Evolutionary conservation across 2,797 vertebrate species (phyloP), one percentile per base, ranked within the genome.

Genomic region (Gadopsis bispinosus): DNA sequence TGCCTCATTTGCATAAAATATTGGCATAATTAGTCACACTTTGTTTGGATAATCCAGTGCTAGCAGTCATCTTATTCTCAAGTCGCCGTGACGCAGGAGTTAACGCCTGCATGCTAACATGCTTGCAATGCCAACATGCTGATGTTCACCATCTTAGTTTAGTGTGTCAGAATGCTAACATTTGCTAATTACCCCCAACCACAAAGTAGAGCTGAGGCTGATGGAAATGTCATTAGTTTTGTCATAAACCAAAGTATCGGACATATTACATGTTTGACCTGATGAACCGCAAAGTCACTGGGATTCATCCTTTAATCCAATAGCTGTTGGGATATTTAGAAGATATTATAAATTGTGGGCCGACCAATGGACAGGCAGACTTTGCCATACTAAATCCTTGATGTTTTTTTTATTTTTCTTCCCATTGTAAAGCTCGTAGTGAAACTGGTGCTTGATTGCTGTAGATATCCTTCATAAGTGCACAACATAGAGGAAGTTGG

Each of bases 11-110:
- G 29, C 31, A 71, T 60, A 33, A 16, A 68, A 37, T 19, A 51
- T 9, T 69, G 20, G n/a, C 41, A 16, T 66, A 65, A 79, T 60
- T 66, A 35, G 39, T 64, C 54, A 45, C 55, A 33, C 16, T 65
- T 79, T 29, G 59, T 69, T 17, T 56, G 22, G 13, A 50, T 41
- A 37, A 35, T 65, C 35, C 11, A 47, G 12, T 48, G 31, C 55
- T 35, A 47, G 17, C 43, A 41, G n/a, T 59, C 12, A 59, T 31
- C 3, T 60, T 48, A 48, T 50, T 26, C 37, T 64, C 14, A 26
- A 50, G 39, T 47, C 53, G 17, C 10, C n/a, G 19, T 58, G 41
- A 33, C 0, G 3, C n/a, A 29, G 7, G 16, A 16, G 19, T 10
- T 50, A 50, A 50, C 9, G 19, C 20, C 48, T 4, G 20, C 48